Evolutionary conservation across 2,888 invertebrate genomes (phyloP), one percentile per base, ranked within the genome.

Genomic region (Caenorhabditis wallacei): DNA sequence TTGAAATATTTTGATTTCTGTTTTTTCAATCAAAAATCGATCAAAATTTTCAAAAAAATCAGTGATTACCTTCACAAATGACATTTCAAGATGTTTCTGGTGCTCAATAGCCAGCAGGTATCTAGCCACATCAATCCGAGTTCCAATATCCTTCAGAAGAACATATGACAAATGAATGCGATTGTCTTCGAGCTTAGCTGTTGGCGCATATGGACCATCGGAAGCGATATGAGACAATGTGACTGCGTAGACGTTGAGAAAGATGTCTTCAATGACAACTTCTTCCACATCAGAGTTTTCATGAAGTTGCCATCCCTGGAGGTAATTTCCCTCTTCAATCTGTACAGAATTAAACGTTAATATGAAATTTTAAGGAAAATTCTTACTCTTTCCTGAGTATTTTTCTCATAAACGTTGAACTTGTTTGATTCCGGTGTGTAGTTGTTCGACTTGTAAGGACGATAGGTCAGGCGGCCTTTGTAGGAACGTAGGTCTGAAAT

Each of bases 181-280:
- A 0, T 97, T 97, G 92, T 98, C 98, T 85, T 95, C 95, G 43
- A 97, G 94, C 87, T 95, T 95, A 0, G 97, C 95, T 59, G 95
- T 94, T 0, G 98, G 98, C 0, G 92, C 90, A 20, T 91, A 91
- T 13, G 92, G 88, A 64, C 92, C 89, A 75, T 93, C 92, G 20
- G 90, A 87, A 16, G 91, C 90, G 30, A 93, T 89, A 86, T 93
- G 93, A 0, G 92, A 92, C 72, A 84, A 24, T 4, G 84, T 81
- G 13, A 87, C 95, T 0, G 96, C 96, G 92, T 97, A 96, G 1
- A 97, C 95, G 91, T 94, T 93, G 1, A 95, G 92, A 90, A 95
- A 95, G 64, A 95, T 94, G 26, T 88, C 96, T 86, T 96, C 94
- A 84, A 96, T 94, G 84, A 95, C 94, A 22, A 94, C 94, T 46